phyloP scores from a whole-genome alignment of 2,888 invertebrate genomes.

The Antheraea assamensis region DNA sequence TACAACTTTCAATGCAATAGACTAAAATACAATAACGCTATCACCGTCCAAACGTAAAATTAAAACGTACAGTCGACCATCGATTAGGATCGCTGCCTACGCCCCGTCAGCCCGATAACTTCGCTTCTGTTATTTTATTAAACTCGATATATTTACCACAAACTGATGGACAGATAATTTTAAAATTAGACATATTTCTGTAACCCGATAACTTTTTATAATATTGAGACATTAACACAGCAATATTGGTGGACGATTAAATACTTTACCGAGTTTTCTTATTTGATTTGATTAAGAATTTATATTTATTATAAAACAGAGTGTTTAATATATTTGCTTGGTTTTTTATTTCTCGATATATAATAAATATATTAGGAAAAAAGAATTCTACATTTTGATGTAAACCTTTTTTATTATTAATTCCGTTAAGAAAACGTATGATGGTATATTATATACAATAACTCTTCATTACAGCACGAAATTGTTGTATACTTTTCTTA shows the following conservation, averaged over 20 bases:
- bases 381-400: not conserved
- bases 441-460: too few species aligned
- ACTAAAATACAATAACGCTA: constrained; percentile 22
- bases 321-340: not conserved
- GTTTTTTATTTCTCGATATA: not conserved
- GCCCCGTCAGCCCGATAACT: constrained; percentile 67
- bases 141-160: constrained; percentile 71
- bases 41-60: constrained; percentile 65
- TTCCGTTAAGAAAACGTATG: too few species aligned
- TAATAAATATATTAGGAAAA: not conserved
- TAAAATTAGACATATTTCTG: constrained; percentile 14
- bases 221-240: not conserved
- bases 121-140: constrained; percentile 57
- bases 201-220: constrained; percentile 14
- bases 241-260: not conserved
- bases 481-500: too few species aligned
- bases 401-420: not conserved
- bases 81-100: constrained; percentile 74
- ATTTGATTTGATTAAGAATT: not conserved
- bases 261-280: not conserved
- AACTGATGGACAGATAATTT: constrained; percentile 69
- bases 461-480: not conserved
- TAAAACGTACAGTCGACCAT: constrained; percentile 54
- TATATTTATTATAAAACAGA: not conserved
- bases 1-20: not conserved